phyloP scores from a whole-genome alignment of 2,888 invertebrate genomes.

The Helleia helle region DNA sequence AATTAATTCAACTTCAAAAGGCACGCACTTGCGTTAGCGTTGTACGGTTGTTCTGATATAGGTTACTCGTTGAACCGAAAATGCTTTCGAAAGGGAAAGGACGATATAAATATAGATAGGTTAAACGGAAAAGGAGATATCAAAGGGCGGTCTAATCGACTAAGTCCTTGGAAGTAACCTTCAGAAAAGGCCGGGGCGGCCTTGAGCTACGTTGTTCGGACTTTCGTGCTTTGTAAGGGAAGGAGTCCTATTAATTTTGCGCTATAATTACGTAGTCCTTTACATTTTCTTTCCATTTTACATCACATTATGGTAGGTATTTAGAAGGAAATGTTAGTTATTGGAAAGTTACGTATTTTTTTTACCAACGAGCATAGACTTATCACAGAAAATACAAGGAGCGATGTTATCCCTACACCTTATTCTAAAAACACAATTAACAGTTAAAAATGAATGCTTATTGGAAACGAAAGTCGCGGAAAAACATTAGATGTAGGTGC shows the following conservation, averaged over 20 bases:
- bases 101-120: slow-evolving; percentile 7
- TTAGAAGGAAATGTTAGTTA: too few relatives aligned
- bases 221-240: neutral
- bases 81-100: slow-evolving; percentile 4
- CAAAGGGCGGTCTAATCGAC: slow-evolving; percentile 21
- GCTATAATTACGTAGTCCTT: neutral
- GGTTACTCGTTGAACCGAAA: neutral
- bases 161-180: slow-evolving; percentile 41
- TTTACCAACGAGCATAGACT: too few relatives aligned
- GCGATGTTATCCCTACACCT: too few relatives aligned
- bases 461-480: slow-evolving; percentile 26
- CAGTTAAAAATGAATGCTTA: slow-evolving; percentile 1
- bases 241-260: neutral
- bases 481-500: slow-evolving; percentile 24
- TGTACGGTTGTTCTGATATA: neutral
- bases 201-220: slow-evolving; percentile 16
- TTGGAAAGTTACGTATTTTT: too few relatives aligned
- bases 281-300: too few relatives aligned
- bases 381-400: too few relatives aligned
- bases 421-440: too few relatives aligned
- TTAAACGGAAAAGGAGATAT: slow-evolving; percentile 6
- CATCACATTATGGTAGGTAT: too few relatives aligned
- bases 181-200: slow-evolving; percentile 27
- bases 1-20: too few relatives aligned
- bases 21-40: too few relatives aligned